These are phyloP conservation scores for Mallateleia sp. DNA, from an alignment of 2,888 invertebrate species.

Conservation along the genomic window DNA sequence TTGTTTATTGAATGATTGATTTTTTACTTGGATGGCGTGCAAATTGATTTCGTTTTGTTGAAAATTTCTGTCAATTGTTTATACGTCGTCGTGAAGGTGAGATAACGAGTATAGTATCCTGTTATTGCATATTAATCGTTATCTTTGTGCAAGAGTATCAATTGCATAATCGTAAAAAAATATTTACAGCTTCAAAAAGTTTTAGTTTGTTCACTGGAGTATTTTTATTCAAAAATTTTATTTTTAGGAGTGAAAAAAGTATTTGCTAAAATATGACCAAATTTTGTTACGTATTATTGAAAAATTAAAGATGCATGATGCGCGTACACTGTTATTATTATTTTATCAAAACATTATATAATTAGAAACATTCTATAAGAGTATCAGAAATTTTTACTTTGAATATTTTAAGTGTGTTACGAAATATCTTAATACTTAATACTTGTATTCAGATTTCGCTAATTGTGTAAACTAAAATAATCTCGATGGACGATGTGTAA, in stretches of 20 bases:
- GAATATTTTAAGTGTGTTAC: neutral
- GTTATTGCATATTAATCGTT: conserved; percentile 15
- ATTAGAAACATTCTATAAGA: too few species aligned
- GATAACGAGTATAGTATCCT: conserved; percentile 1
- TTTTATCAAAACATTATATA: too few species aligned
- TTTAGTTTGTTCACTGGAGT: neutral
- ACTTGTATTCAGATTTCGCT: too few species aligned
- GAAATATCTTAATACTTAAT: neutral
- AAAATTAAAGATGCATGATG: too few species aligned
- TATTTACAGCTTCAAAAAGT: neutral
- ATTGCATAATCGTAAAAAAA: conserved; percentile 2
- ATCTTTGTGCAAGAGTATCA: neutral
- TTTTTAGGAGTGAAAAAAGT: neutral
- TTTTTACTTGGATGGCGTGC: conserved; percentile 30
- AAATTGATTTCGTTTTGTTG: conserved; percentile 31
- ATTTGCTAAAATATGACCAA: conserved; percentile 6
- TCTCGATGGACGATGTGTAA: too few species aligned
- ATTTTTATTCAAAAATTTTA: neutral
- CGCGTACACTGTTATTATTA: neutral
- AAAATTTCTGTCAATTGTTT: neutral
- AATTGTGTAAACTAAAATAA: too few species aligned
- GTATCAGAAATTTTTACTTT: neutral
- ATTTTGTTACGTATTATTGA: neutral
- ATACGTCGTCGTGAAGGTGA: conserved; percentile 51
- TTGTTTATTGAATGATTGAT: conserved; percentile 1